These are phyloP conservation scores for Lagorchestes hirsutus DNA, from an alignment of 2,797 vertebrate species.

Conservation along the genomic window DNA sequence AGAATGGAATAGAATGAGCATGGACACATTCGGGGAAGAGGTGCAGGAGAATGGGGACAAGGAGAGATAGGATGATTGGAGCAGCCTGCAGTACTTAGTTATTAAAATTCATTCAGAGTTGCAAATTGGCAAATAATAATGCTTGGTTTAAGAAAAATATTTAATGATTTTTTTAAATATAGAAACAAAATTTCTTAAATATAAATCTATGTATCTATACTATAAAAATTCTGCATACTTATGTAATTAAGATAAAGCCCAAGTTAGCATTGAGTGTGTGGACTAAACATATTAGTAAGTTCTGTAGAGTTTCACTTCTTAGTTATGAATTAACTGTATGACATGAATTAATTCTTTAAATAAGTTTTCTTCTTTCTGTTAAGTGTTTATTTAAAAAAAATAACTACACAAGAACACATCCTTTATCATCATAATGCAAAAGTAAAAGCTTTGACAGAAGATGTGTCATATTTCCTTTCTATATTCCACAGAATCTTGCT, in stretches of 20 bases:
- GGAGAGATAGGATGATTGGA: not conserved
- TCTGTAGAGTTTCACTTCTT: not conserved
- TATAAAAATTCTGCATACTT: not conserved
- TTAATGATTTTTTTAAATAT: not conserved
- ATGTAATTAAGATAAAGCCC: not conserved
- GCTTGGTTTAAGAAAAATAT: not conserved
- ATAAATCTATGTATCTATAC: not conserved
- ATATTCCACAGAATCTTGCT: not conserved
- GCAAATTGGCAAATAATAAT: not conserved
- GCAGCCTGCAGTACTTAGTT: not conserved
- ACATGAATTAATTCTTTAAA: not conserved
- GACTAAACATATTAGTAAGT: not conserved
- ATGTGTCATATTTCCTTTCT: not conserved
- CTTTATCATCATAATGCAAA: not conserved
- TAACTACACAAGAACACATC: not conserved
- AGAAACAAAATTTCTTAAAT: constrained; percentile 21
- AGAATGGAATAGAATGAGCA: not conserved
- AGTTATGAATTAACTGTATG: not conserved
- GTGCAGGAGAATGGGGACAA: not conserved
- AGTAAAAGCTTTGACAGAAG: not conserved
- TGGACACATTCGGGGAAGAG: not conserved
- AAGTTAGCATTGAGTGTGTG: not conserved
- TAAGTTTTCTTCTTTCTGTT: not conserved
- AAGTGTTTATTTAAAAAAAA: not conserved
- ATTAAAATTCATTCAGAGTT: not conserved